Evolutionary conservation across 2,797 vertebrate species (phyloP), one percentile per base, ranked within the genome.

Genomic region (Sebastes taczanowskii): DNA sequence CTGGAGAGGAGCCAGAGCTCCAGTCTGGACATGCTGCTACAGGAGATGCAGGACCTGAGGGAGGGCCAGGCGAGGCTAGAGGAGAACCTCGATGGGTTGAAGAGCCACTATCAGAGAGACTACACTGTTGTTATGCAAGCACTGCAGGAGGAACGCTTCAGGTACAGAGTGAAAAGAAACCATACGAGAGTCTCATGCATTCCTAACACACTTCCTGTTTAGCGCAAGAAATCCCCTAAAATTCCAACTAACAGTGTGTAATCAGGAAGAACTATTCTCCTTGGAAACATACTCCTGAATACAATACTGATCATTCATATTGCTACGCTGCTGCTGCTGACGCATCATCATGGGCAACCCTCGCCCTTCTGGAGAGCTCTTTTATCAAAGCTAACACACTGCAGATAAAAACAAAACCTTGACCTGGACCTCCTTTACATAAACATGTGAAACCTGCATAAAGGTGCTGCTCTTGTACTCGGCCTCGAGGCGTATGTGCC

Each of bases 61-160:
- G 98, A 99, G 65, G 94, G 95, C 30, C 99, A 99, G 89, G 89
- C 94, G 4, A 94, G 96, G 73, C 94, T 99, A 32, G 98, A 99
- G 85, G 97, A 99, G 85, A 96, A 95, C 2, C 95, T 99, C 78
- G 97, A 99, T 49, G 94, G 94, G 52, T 92, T 99, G 85, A 99
- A 98, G 93, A 96, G 92, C 83, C 97, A 97, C 87, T 99, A 97
- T 89, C 97, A 98, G 94, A 96, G 96, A 83, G 98, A 99, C 92
- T 99, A 98, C 92, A 95, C 97, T 0, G 90, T 98, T 70, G 95
- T 98, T 77, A 97, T 98, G 96, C 97, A 98, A 92, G 95, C 97
- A 6, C 93, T 99, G 77, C 99, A 99, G 88, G 99, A 99, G 90
- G 99, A 99, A 65, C 95, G 97, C 79, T 99, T 98, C 94, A 98